These are phyloP conservation scores for Neotoma lepida DNA, from an alignment of 2,113 vertebrate species.

Conservation along the genomic window DNA sequence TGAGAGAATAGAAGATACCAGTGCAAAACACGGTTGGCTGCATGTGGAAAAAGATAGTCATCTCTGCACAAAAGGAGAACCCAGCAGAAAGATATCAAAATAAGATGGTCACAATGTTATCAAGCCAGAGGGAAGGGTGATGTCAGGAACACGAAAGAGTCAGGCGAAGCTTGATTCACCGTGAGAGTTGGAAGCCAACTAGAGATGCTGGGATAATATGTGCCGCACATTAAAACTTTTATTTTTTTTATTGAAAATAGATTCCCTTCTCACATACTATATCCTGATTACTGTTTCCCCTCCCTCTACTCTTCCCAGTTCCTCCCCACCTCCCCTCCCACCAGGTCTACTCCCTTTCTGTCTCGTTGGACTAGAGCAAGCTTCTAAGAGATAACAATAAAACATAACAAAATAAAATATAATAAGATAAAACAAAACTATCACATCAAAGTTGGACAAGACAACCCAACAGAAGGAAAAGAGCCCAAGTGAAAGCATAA, in stretches of 20 bases:
- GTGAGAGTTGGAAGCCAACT: not conserved
- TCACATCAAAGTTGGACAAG: not conserved
- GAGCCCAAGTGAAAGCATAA: not conserved
- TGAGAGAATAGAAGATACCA: not conserved
- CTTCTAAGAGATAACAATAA: not conserved
- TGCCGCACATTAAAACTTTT: not conserved
- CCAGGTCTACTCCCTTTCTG: not conserved
- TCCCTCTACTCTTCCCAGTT: not conserved
- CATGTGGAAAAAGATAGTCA: not conserved
- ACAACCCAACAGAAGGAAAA: not conserved
- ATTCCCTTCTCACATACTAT: not conserved
- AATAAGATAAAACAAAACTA: not conserved
- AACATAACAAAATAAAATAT: not conserved
- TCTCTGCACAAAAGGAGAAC: not conserved
- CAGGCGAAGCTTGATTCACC: not conserved
- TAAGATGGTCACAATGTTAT: not conserved
- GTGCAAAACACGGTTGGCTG: not conserved
- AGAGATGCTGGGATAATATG: not conserved
- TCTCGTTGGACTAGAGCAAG: not conserved
- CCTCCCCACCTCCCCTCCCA: no score
- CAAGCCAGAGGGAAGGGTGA: not conserved
- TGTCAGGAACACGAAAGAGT: not conserved
- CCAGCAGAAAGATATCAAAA: not conserved
- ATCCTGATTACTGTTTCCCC: not conserved
- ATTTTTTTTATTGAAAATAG: not conserved